phyloP scores from a whole-genome alignment of 1,140 invertebrate species.

The Augochlora pura region DNA sequence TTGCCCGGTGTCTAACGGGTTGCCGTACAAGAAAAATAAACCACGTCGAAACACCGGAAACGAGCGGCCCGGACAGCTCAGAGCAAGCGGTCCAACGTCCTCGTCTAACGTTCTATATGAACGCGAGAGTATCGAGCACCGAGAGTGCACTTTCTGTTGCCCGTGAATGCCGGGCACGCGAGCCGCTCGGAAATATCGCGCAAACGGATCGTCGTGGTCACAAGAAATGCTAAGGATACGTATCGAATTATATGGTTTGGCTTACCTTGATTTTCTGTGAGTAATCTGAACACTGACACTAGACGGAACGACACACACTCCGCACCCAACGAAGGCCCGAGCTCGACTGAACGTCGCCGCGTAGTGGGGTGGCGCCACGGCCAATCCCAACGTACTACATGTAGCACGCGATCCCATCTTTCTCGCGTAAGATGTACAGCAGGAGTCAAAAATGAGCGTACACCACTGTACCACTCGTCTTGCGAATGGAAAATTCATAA shows the following conservation, averaged over 20 bases:
- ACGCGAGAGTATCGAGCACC: not conserved
- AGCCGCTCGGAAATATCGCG: not conserved
- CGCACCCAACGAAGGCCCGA: slow-evolving; percentile 67
- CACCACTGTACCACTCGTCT: not conserved
- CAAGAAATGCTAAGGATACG: not conserved
- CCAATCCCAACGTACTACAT: slow-evolving; percentile 64
- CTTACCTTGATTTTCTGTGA: slow-evolving; percentile 75
- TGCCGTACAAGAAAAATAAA: not conserved
- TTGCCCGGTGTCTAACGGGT: not conserved
- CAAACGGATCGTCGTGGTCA: not conserved
- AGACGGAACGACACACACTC: slow-evolving; percentile 62
- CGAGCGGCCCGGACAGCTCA: not conserved
- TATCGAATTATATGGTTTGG: not conserved
- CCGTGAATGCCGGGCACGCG: not conserved
- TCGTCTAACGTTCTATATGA: not conserved
- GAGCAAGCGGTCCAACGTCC: no score
- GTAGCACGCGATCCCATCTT: slow-evolving; percentile 44
- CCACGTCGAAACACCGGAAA: not conserved
- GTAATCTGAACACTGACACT: slow-evolving; percentile 66
- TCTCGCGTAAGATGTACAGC: slow-evolving; percentile 18
- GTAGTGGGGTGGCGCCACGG: slow-evolving; percentile 57
- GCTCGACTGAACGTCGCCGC: slow-evolving; percentile 69
- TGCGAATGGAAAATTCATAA: not conserved
- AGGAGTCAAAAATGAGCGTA: not conserved
- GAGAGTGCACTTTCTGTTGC: not conserved